phyloP scores from a whole-genome alignment of 2,797 vertebrate species.

The Alauda arvensis region DNA sequence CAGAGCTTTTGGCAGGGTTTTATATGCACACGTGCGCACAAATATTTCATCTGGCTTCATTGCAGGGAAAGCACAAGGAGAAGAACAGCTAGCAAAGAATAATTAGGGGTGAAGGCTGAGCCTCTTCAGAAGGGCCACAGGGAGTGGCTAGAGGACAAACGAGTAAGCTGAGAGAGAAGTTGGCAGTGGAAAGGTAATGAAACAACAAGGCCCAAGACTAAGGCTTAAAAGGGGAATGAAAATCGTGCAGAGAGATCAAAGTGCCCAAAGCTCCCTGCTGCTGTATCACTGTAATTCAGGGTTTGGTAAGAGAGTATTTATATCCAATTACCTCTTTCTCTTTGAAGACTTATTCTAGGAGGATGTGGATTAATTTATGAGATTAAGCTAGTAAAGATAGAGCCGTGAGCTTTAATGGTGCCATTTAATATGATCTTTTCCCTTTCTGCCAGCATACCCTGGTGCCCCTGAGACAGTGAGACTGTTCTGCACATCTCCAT shows the following conservation, averaged over 20 bases:
- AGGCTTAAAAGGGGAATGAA: background rate
- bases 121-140: background rate
- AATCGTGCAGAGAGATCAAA: constrained; percentile 15
- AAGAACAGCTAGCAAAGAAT: background rate
- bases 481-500: background rate
- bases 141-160: background rate
- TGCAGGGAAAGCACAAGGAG: background rate
- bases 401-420: constrained; percentile 10
- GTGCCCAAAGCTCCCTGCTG: constrained; percentile 13
- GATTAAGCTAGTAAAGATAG: constrained; percentile 52
- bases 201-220: background rate
- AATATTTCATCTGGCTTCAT: background rate
- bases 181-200: background rate
- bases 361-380: constrained; percentile 58
- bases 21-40: background rate
- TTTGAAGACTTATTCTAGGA: constrained; percentile 45
- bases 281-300: background rate
- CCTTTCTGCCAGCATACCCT: constrained; percentile 15
- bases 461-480: background rate
- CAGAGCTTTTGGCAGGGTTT: background rate
- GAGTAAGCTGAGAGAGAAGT: background rate
- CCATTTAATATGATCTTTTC: constrained; percentile 39
- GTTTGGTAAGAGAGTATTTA: constrained; percentile 19
- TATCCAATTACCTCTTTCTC: constrained; percentile 36
- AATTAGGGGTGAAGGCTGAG: background rate